These are phyloP conservation scores for Spea bombifrons DNA, from an alignment of 2,113 vertebrate genomes.

Conservation along the genomic window DNA sequence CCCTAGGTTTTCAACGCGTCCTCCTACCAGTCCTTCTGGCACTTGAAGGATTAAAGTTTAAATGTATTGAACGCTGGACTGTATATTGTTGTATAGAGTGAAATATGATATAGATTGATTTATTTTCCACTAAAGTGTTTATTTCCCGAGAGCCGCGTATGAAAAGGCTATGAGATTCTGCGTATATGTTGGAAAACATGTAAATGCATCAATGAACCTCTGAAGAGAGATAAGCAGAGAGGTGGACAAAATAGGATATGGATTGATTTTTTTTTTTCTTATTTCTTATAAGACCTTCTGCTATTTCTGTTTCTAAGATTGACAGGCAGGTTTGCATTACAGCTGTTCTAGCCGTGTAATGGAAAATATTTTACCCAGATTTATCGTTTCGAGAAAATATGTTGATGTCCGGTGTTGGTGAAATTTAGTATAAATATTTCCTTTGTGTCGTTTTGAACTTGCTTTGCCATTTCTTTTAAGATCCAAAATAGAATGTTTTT, in stretches of 20 bases:
- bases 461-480: background rate
- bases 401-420: too few species aligned
- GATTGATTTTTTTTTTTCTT: slow-evolving; percentile 31
- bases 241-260: slow-evolving; percentile 26
- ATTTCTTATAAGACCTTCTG: slow-evolving; percentile 20
- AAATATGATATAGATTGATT: slow-evolving; percentile 36
- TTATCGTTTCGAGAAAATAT: background rate
- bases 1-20: background rate
- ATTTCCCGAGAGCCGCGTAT: slow-evolving; percentile 24
- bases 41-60: background rate
- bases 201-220: slow-evolving; percentile 24
- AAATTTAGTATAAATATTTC: too few species aligned
- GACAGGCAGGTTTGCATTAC: slow-evolving; percentile 29
- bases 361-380: background rate
- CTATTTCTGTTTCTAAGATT: slow-evolving; percentile 32
- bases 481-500: too few species aligned
- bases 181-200: slow-evolving; percentile 16
- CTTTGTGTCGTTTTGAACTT: background rate
- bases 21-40: background rate
- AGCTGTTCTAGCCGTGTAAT: slow-evolving; percentile 5
- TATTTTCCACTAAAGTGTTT: slow-evolving; percentile 24
- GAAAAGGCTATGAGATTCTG: background rate
- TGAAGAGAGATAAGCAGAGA: background rate
- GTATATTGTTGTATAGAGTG: background rate
- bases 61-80: background rate